Evolutionary conservation across 2,113 vertebrate genomes (phyloP), one percentile per base, ranked within the genome.

Genomic region (Rhabdomys dilectus): DNA sequence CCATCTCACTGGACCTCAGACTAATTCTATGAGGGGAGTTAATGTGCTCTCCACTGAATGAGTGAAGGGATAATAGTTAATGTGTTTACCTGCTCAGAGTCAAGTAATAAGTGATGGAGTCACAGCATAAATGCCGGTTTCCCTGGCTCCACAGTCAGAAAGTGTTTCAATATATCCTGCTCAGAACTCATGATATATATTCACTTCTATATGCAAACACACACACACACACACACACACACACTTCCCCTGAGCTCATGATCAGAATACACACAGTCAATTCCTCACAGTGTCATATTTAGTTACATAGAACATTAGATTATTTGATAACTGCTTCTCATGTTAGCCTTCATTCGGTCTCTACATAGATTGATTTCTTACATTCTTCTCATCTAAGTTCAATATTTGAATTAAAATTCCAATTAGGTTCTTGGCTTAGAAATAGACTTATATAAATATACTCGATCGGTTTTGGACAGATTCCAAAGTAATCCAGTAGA

Each of bases 321-420:
- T 70, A 76, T 85, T 95, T 92, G 62, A 95, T 93, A 96, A 95
- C 88, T 81, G 76, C 36, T 85, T 93, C 60, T 13, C 58, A 15
- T 17, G 48, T 73, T 66, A 36, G 42, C 72, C 72, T 97, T 93
- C 93, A 96, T 91, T 97, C n/a, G 91, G 24, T 91, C 48, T 94
- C 64, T 77, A 0, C 60, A 26, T 72, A 13, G 42, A 95, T 73
- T 86, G 91, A 93, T 91, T 95, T 93, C 88, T 68, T 81, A 15
- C 85, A 51, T 73, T 89, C 89, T 94, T 29, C 86, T 89, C 31
- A 70, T 88, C 56, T 8, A 48, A 96, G 75, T 89, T 97, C 91
- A 97, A 89, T 93, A 96, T 95, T 92, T 92, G 60, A 94, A 77
- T 91, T 84, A 85, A 93, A 95, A 96, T 92, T 96, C 80, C 58